Percentiles rank a stretch among this genome's conserved stretches.
Conservation (phyloP, 1,140 invertebrate species). For the Contarinia nasturtii region DNA sequence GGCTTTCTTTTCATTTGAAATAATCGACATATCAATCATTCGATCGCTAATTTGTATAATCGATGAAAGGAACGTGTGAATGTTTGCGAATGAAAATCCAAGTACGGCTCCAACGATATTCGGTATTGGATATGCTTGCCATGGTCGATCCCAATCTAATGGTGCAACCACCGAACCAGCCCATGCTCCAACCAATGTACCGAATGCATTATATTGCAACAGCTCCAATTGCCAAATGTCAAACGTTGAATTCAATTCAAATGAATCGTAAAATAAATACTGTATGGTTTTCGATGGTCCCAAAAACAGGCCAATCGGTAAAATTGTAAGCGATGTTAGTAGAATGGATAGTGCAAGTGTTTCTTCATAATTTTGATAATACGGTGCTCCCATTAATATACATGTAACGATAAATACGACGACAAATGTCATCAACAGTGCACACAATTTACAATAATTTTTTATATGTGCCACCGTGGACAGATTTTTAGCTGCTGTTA, state of each 20-base stretch:
- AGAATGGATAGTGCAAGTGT: constrained; percentile 19
- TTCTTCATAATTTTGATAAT: constrained; percentile 19
- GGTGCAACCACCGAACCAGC: constrained; percentile 58
- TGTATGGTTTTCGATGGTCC: constrained; percentile 18
- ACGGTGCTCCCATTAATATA: constrained; percentile 22
- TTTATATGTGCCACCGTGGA: neutral
- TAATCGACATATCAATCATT: too few relatives aligned
- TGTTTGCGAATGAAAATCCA: constrained; percentile 31
- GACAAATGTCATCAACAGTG: neutral
- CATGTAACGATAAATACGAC: constrained; percentile 1
- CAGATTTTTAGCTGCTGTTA: neutral
- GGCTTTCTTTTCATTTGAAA: too few relatives aligned
- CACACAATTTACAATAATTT: neutral
- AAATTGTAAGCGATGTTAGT: constrained; percentile 18
- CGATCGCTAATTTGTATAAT: too few relatives aligned
- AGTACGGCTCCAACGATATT: constrained; percentile 39
- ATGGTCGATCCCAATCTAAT: constrained; percentile 67
- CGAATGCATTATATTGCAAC: constrained; percentile 28
- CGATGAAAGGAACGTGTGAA: constrained; percentile 6
- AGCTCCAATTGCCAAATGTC: constrained; percentile 18
- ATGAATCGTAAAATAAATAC: constrained; percentile 21
- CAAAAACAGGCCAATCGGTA: constrained; percentile 18
- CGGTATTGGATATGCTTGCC: constrained; percentile 55
- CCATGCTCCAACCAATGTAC: constrained; percentile 54
- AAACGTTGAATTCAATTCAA: constrained; percentile 18